Evolutionary conservation across 2,797 vertebrate genomes (phyloP), one percentile per base, ranked within the genome.

Genomic region (Paratrypauchen microcephalus): DNA sequence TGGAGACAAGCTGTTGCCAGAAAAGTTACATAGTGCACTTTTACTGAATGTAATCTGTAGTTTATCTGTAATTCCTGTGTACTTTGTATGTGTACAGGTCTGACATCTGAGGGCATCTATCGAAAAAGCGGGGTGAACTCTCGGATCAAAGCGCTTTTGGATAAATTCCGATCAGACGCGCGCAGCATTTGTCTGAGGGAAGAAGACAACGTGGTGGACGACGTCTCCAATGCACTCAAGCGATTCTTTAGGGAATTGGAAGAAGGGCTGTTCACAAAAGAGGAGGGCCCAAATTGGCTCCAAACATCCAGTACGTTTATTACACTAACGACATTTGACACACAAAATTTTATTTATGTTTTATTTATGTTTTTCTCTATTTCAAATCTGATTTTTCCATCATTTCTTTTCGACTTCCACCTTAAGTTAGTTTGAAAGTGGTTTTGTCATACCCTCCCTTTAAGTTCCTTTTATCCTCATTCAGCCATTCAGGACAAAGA

Each of bases 91-190:
- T 65, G 2, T 47, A 0, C 76, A 99, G 97, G 97, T 8, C 77
- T 99, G 81, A 95, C 88, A 0, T 98, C 97, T 0, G 96, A 99
- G 82, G 97, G 97, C 5, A 97, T 99, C 84, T 99, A 99, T 84
- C 94, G 97, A 26, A 99, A 99, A 83, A 97, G 96, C 0, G 97
- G 97, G 0, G 96, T 97, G 87, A 98, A 95, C 56, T 98, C 97
- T 0, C 96, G 95, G 45, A 96, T 95, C 19, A 92, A 95, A 6
- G 83, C 84, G 19, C 90, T 98, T 70, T 92, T 95, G 60, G 95
- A 97, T 67, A 73, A 76, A 45, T 94, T 99, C 41, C 91, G 94
- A 4, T 88, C 74, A 2, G 95, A 99, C 0, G 97, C 97, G 0
- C 95, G 97, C 23, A 93, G 92, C 0, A 89, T 98, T 64, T 75